Percentiles rank a stretch among this genome's conserved stretches.
Conservation (phyloP, 2,888 invertebrate genomes). For the Macrophya annulata region DNA sequence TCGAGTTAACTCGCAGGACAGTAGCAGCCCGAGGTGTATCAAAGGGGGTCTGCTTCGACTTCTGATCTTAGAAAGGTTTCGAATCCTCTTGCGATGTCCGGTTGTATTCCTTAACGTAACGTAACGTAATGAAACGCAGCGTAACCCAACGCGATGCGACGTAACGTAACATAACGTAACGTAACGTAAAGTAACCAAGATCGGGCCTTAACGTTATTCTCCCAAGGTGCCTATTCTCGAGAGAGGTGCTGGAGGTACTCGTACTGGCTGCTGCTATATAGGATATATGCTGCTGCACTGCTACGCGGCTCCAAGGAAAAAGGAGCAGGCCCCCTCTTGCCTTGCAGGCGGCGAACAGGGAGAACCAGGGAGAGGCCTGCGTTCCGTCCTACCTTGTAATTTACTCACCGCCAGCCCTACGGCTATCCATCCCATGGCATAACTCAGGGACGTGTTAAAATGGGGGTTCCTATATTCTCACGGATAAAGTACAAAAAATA, state of each 20-base stretch:
- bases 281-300: neutral
- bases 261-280: neutral
- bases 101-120: slow-evolving; percentile 26
- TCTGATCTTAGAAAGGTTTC: slow-evolving; percentile 50
- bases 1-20: neutral
- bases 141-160: neutral
- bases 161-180: neutral
- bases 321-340: slow-evolving; percentile 1
- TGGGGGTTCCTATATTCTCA: neutral
- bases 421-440: slow-evolving; percentile 76
- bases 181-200: neutral
- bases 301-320: slow-evolving; percentile 19
- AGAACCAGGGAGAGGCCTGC: slow-evolving; percentile 65
- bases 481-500: neutral
- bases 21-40: slow-evolving; percentile 17
- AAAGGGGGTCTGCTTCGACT: slow-evolving; percentile 10
- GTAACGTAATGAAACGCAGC: neutral
- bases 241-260: neutral
- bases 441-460: slow-evolving; percentile 70
- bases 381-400: slow-evolving; percentile 78
- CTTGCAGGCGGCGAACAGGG: slow-evolving; percentile 45
- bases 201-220: neutral
- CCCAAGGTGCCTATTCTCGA: neutral
- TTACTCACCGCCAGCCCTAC: slow-evolving; percentile 77
- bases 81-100: slow-evolving; percentile 69